Evolutionary conservation across 2,797 vertebrate species (phyloP).

Genomic region (Acropternis orthonyx): DNA sequence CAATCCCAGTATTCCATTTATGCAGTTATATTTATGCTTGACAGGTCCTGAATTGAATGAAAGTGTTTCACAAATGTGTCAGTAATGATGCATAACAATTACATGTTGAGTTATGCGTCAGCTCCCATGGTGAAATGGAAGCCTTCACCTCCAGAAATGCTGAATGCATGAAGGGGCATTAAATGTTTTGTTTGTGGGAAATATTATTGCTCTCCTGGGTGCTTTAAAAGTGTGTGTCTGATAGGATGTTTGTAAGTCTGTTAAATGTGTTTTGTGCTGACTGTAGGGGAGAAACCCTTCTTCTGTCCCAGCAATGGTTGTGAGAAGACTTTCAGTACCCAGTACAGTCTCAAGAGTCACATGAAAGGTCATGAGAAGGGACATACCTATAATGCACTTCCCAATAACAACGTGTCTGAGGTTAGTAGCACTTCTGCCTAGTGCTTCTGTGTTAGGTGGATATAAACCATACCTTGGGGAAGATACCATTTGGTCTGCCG

Average conservation of each 20-base stretch:
- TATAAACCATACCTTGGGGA: not conserved
- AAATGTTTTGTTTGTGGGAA: not conserved
- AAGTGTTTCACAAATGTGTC: fast-evolving
- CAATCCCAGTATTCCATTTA: not conserved
- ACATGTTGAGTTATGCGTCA: not conserved
- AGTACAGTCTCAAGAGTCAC: conserved; percentile 97
- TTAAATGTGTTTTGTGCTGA: not conserved
- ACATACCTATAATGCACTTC: conserved; percentile 81
- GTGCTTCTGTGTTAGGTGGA: not conserved
- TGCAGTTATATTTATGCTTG: not conserved
- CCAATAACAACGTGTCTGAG: conserved; percentile 87
- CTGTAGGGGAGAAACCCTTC: conserved; percentile 93
- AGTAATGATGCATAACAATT: not conserved
- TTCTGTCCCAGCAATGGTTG: conserved; percentile 96
- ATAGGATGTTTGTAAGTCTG: not conserved
- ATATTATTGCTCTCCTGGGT: not conserved
- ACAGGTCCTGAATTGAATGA: not conserved
- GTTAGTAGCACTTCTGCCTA: conserved; percentile 71
- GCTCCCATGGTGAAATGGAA: not conserved
- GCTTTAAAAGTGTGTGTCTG: not conserved
- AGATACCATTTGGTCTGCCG: not conserved
- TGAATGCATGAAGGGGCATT: not conserved
- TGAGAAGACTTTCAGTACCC: conserved; percentile 97
- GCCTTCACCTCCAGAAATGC: not conserved
- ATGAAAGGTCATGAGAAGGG: conserved; percentile 95